These are phyloP conservation scores for Brachionus calyciflorus DNA, from an alignment of 1,140 invertebrate species.

Conservation along the genomic window DNA sequence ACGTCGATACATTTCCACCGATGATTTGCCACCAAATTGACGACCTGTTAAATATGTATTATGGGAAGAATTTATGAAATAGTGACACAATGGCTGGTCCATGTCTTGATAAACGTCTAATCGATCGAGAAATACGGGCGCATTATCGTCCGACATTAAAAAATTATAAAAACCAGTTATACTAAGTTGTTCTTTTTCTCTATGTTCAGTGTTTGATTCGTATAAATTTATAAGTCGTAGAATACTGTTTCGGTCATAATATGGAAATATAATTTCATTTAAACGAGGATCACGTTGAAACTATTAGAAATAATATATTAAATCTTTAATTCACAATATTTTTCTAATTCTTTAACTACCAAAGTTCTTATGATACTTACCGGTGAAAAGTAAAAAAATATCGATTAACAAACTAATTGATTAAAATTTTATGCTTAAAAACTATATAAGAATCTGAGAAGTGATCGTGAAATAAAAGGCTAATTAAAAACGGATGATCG, in stretches of 20 bases:
- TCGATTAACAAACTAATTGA: no score
- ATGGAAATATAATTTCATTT: constrained; percentile 96
- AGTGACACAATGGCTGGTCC: constrained; percentile 94
- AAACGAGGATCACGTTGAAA: constrained; percentile 95
- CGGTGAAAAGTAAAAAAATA: no score
- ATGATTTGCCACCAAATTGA: constrained; percentile 88
- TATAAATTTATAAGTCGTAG: constrained; percentile 89
- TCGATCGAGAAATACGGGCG: constrained; percentile 93
- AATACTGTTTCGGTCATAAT: constrained; percentile 90
- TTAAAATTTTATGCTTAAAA: no score
- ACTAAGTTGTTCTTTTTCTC: constrained; percentile 72
- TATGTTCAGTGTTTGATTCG: constrained; percentile 78
- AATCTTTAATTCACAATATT: no score
- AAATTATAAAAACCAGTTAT: constrained; percentile 93
- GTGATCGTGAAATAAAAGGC: no score
- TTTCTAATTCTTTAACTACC: no score
- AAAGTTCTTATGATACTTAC: no score
- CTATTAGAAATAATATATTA: not conserved
- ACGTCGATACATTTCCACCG: constrained; percentile 94
- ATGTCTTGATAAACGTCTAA: constrained; percentile 95
- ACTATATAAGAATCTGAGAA: no score
- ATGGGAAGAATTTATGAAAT: constrained; percentile 99
- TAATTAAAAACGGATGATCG: no score
- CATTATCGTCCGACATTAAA: constrained; percentile 98
- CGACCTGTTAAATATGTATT: constrained; percentile 79